Evolutionary conservation across 1,140 invertebrate species (phyloP).

Genomic region (Dendrolimus kikuchii): DNA sequence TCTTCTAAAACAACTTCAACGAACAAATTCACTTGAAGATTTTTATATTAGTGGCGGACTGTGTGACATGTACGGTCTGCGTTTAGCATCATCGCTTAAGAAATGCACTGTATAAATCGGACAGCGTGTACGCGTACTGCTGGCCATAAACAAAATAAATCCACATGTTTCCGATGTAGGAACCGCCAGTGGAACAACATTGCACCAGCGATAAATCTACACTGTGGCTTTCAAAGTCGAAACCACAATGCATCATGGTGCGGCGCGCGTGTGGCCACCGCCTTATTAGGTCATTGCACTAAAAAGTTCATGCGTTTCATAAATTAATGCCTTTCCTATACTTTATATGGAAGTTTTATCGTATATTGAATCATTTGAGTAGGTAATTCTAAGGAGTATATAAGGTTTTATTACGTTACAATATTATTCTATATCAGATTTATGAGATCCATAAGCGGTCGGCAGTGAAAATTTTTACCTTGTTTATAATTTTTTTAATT

Average conservation of each 20-base stretch:
- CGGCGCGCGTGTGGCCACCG: slow-evolving; percentile 23
- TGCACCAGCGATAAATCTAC: slow-evolving; percentile 29
- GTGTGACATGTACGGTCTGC: too few species aligned
- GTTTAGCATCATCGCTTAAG: too few species aligned
- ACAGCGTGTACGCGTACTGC: slow-evolving; percentile 16
- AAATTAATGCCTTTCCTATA: slow-evolving; percentile 12
- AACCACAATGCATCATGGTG: slow-evolving; percentile 27
- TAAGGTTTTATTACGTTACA: too few species aligned
- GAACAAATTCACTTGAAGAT: too few species aligned
- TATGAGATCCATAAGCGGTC: too few species aligned
- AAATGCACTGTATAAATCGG: background rate
- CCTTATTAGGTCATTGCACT: slow-evolving; percentile 12
- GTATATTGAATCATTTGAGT: background rate
- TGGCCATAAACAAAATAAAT: slow-evolving; percentile 43
- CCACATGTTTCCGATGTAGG: slow-evolving; percentile 19
- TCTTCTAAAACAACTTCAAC: too few species aligned
- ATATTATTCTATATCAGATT: too few species aligned
- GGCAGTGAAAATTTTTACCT: too few species aligned
- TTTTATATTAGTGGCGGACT: too few species aligned
- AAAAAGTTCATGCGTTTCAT: slow-evolving; percentile 10
- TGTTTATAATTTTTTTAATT: too few species aligned
- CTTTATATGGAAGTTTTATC: slow-evolving; percentile 13
- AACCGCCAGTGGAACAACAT: slow-evolving; percentile 21
- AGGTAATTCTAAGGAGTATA: background rate
- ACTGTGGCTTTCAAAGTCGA: slow-evolving; percentile 11